Conservation (phyloP, 2,888 invertebrate genomes). For the Synanthedon myopaeformis region DNA sequence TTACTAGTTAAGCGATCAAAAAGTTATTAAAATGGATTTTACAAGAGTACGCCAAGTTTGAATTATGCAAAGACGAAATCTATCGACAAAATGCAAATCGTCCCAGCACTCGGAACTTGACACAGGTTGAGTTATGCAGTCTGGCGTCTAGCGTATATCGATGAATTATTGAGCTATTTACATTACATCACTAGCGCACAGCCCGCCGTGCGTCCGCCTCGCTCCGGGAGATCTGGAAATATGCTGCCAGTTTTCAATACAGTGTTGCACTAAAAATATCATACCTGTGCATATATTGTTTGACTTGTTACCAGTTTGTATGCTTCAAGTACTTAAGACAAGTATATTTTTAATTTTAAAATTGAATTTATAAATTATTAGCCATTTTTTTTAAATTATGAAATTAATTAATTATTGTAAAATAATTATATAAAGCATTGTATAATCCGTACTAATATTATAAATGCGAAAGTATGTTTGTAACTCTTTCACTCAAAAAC, state of each 20-base stretch:
- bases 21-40: neutral
- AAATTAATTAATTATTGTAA: neutral
- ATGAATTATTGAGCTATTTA: constrained; percentile 58
- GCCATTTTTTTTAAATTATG: neutral
- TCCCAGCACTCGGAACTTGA: constrained; percentile 1
- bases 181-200: constrained; percentile 42
- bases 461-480: no score
- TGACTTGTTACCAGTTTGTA: no score
- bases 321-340: no score
- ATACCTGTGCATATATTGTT: neutral
- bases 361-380: no score
- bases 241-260: neutral
- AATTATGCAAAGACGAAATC: neutral
- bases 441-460: no score
- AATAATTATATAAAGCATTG: no score
- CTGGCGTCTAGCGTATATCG: constrained; percentile 47
- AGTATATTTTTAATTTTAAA: neutral
- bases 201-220: neutral
- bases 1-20: constrained; percentile 1
- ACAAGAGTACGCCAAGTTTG: no score
- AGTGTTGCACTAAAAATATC: neutral
- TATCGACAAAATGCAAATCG: constrained; percentile 4
- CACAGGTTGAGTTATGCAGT: constrained; percentile 47
- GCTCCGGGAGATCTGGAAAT: neutral
- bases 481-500: no score